A percentile compares a stretch with the other conserved stretches of the same genome.
These are phyloP conservation scores for Bradynema listronoti DNA, from an alignment of 1,140 invertebrate species.

Conservation along the genomic window DNA sequence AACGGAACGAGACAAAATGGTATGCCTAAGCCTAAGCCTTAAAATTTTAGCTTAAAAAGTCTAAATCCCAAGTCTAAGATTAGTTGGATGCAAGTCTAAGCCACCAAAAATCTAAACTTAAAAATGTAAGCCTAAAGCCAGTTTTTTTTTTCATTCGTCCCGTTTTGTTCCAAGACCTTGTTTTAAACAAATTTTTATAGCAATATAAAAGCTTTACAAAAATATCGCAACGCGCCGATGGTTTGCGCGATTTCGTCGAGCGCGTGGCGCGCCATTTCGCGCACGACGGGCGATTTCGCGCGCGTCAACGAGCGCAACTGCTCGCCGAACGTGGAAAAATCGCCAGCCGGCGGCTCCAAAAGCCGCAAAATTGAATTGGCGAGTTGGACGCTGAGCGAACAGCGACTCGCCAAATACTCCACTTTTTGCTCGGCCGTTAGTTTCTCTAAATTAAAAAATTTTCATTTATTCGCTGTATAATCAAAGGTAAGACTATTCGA, in stretches of 20 bases:
- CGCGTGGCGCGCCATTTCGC: conserved; percentile 3
- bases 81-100: no score
- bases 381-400: conserved; percentile 7
- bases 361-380: conserved; percentile 9
- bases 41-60: no score
- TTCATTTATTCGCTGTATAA: neutral
- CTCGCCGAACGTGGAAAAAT: conserved; percentile 9
- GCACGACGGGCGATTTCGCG: conserved; percentile 3
- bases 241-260: conserved; percentile 7
- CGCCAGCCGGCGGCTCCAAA: conserved; percentile 1
- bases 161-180: no score
- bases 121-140: no score
- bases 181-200: no score
- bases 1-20: no score
- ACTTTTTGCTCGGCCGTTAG: conserved; percentile 1
- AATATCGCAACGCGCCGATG: conserved; percentile 1
- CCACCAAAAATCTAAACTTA: no score
- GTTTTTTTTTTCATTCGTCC: no score
- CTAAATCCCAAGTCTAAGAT: no score
- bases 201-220: no score
- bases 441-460: neutral
- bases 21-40: no score
- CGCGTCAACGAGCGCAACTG: conserved; percentile 5
- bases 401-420: neutral
- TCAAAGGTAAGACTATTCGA: neutral